Conservation (phyloP, 2,113 vertebrate genomes). For the Pteronura brasiliensis region DNA sequence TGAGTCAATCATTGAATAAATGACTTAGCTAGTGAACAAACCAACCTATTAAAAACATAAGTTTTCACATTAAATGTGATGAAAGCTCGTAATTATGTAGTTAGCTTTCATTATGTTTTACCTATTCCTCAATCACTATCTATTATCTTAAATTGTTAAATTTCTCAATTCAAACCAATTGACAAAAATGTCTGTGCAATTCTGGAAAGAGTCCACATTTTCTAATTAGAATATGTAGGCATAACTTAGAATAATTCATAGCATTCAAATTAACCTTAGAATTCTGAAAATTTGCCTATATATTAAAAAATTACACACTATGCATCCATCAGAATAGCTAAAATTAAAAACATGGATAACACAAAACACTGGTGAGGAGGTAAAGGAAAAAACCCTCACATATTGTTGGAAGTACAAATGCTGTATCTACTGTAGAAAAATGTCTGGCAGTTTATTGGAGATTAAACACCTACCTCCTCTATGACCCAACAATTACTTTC, state of each 20-base stretch:
- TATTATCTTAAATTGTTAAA: not conserved
- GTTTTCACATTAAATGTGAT: not conserved
- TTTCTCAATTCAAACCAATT: not conserved
- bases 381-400: not conserved
- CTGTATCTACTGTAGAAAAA: not conserved
- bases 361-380: not conserved
- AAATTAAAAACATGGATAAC: not conserved
- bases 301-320: not conserved
- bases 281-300: not conserved
- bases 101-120: not conserved
- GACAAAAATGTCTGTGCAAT: not conserved
- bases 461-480: not conserved
- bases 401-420: not conserved
- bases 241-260: not conserved
- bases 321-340: not conserved
- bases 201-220: not conserved
- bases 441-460: not conserved
- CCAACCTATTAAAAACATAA: not conserved
- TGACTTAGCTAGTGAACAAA: not conserved
- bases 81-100: not conserved
- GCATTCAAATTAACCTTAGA: not conserved
- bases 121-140: not conserved
- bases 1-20: not conserved
- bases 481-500: not conserved
- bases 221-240: not conserved